Conservation (phyloP, 2,888 invertebrate species). For the Acleris cristana region DNA sequence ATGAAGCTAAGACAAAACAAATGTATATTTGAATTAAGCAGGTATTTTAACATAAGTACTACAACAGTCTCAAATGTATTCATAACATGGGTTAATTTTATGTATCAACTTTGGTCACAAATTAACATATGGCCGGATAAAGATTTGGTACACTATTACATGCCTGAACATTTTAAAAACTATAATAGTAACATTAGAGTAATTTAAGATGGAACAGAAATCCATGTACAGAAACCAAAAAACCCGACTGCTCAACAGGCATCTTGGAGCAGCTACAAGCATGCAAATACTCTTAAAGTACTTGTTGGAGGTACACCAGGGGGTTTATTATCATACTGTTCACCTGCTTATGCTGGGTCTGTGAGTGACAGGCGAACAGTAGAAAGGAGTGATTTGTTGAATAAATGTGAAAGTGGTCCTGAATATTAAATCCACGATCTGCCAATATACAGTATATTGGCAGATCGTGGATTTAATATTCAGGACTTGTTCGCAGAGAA, state of each 20-base stretch:
- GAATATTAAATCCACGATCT: too few relatives aligned
- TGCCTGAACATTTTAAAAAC: slow-evolving; percentile 38
- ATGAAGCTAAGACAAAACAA: too few relatives aligned
- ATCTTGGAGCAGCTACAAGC: slow-evolving; percentile 40
- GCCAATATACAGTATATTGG: too few relatives aligned
- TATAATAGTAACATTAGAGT: slow-evolving; percentile 24
- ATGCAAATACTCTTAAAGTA: slow-evolving; percentile 40
- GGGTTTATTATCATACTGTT: slow-evolving; percentile 41
- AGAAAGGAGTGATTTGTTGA: slow-evolving; percentile 38
- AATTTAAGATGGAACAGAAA: slow-evolving; percentile 42
- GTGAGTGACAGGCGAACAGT: slow-evolving; percentile 41
- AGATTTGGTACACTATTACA: slow-evolving; percentile 37
- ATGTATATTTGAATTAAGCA: too few relatives aligned
- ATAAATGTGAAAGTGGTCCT: slow-evolving; percentile 39
- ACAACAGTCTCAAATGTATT: too few relatives aligned
- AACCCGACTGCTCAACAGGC: slow-evolving; percentile 37
- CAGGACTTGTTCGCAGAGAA: too few relatives aligned
- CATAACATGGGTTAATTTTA: too few relatives aligned
- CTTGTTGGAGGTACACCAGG: slow-evolving; percentile 41
- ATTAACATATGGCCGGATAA: background rate
- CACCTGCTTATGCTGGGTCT: too few relatives aligned
- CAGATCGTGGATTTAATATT: too few relatives aligned
- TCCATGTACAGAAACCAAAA: slow-evolving; percentile 39
- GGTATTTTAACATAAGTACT: too few relatives aligned
- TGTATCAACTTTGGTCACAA: too few relatives aligned